Percentiles rank a stretch among this genome's conserved stretches.
Evolutionary conservation across 2,888 invertebrate species (phyloP).

Genomic region (Erebia aethiops): DNA sequence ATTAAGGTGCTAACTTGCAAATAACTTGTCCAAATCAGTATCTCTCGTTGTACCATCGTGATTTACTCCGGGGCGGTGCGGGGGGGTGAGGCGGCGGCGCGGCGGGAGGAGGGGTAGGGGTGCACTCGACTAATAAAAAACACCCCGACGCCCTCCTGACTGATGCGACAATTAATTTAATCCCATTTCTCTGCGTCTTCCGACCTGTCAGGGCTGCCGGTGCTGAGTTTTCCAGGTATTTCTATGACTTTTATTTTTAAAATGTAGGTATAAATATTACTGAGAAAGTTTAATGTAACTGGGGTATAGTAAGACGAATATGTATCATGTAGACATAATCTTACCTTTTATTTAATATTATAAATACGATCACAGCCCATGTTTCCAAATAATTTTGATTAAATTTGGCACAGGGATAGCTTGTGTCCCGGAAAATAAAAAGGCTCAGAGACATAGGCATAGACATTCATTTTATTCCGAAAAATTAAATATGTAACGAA

Average conservation of each 20-base stretch:
- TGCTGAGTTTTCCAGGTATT: background rate
- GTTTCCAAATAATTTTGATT: no score
- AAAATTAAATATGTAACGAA: no score
- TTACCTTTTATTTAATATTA: no score
- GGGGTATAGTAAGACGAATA: no score
- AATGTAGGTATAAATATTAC: no score
- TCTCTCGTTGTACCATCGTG: slow-evolving; percentile 56
- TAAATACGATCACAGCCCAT: no score
- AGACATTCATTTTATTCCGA: no score
- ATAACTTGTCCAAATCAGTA: slow-evolving; percentile 48
- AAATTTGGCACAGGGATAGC: no score
- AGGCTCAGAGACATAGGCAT: no score
- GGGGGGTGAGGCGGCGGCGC: slow-evolving; percentile 45
- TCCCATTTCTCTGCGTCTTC: slow-evolving; percentile 83
- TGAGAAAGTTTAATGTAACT: no score
- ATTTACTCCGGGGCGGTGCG: slow-evolving; percentile 67
- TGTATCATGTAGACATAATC: no score
- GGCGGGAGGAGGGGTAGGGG: slow-evolving; percentile 47
- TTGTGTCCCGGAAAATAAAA: no score
- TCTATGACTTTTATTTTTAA: background rate
- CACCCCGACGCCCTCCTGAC: slow-evolving; percentile 82
- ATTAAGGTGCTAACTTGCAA: background rate
- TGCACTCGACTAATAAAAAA: slow-evolving; percentile 82
- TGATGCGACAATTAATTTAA: slow-evolving; percentile 84
- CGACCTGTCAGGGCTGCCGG: slow-evolving; percentile 67